Base-by-base conservation (phyloP, 2,797 vertebrate genomes). In the Philypnodon macrostomus region DNA sequence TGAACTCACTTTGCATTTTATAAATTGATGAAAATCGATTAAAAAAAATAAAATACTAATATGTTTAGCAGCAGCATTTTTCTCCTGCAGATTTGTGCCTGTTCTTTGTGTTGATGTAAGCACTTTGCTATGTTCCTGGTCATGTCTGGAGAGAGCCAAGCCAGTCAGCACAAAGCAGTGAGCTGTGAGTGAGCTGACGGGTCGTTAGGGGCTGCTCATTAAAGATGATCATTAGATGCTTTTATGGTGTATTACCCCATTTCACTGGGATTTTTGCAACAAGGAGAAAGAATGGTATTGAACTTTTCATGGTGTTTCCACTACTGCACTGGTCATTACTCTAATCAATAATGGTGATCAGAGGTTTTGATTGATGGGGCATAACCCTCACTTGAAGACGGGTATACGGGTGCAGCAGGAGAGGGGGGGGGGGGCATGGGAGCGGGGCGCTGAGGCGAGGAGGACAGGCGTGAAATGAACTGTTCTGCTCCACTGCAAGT, bases 381-480 rank as follows among this genome's bases (percentile, higher is more conserved):
- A 69, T 62, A 70, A 77, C 75, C 79, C 75, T 69, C 54, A 58
- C 66, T 69, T 63, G 69, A 73, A 62, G 68, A 64, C 73, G 71
- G 47, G 55, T n/a, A 54, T 69, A 55, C 57, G 63, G 41, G 51
- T 33, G 57, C 55, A 58, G 47, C 19, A 34, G 21, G 4, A 26
- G 23, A 26, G 19, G 16, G 33, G 14, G 19, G 45, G 56, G 42
- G 24, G 27, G 26, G 19, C 17, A 23, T 34, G 60, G 60, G 49
- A 47, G 51, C 61, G 18, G 12, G 73, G 70, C 75, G 75, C 60
- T 75, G 84, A 77, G 83, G 77, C 68, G 48, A 81, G 80, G 85
- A 89, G 86, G 90, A 89, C 88, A 90, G 80, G 89, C 89, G 88
- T 90, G 89, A 90, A 91, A 90, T 90, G 86, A 90, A 90, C 86